Evolutionary conservation across 2,113 vertebrate species (phyloP).

Genomic region (Amblyornis subalaris): DNA sequence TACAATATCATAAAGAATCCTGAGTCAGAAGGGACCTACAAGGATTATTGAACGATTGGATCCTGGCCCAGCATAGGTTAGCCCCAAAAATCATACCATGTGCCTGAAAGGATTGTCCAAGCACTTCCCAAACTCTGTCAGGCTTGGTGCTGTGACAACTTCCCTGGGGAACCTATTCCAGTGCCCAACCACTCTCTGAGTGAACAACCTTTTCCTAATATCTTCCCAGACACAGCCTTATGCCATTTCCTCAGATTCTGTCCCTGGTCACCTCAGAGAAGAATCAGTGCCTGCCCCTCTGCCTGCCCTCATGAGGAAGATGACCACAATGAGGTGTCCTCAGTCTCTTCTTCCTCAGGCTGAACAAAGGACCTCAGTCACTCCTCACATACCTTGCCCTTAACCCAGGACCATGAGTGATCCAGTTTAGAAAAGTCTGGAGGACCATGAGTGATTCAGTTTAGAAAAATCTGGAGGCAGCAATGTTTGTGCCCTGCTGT

Average conservation of each 20-base stretch:
- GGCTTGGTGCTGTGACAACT: background rate
- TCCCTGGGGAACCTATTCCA: background rate
- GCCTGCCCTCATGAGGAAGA: accelerated
- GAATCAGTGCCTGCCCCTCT: background rate
- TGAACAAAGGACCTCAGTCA: background rate
- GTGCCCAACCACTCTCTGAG: background rate
- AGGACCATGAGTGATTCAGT: background rate
- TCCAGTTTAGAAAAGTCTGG: background rate
- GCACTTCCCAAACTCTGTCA: background rate
- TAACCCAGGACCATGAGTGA: background rate
- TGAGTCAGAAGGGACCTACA: background rate
- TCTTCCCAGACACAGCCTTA: background rate
- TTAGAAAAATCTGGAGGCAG: background rate
- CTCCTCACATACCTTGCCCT: background rate
- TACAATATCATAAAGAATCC: background rate
- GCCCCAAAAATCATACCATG: background rate
- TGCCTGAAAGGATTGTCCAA: background rate
- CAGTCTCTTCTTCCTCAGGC: background rate
- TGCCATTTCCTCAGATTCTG: background rate
- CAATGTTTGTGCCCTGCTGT: background rate
- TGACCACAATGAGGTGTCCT: background rate
- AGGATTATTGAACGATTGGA: too few relatives aligned
- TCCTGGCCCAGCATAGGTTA: background rate
- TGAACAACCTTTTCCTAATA: background rate
- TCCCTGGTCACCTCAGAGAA: background rate